Evolutionary conservation across 2,113 vertebrate genomes (phyloP).

Genomic region (Struthidea cinerea): DNA sequence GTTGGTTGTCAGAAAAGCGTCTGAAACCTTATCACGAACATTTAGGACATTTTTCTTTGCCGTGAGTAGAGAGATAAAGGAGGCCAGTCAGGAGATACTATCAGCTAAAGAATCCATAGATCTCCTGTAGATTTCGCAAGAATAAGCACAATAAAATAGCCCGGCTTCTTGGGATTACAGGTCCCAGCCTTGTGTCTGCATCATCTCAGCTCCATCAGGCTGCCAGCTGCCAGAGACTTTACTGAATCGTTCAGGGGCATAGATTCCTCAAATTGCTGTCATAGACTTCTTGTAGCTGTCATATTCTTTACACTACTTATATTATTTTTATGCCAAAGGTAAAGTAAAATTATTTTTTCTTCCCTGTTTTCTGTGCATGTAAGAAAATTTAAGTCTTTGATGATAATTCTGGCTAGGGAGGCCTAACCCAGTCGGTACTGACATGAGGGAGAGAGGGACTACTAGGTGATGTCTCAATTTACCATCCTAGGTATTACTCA

Average conservation of each 20-base stretch:
- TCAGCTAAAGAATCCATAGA: conserved; percentile 34
- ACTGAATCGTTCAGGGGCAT: not conserved
- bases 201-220: conserved; percentile 20
- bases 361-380: not conserved
- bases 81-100: not conserved
- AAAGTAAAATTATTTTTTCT: not conserved
- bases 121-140: conserved; percentile 41
- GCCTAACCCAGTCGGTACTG: not conserved
- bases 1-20: not conserved
- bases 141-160: conserved; percentile 33
- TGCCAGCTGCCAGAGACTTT: conserved; percentile 23
- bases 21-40: not conserved
- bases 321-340: conserved; percentile 3
- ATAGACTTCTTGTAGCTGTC: conserved; percentile 1
- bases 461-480: not conserved
- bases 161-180: conserved; percentile 52
- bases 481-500: not conserved
- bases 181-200: conserved; percentile 49
- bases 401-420: not conserved
- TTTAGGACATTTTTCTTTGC: not conserved
- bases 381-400: not conserved
- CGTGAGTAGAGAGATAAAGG: not conserved
- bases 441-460: not conserved
- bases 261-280: conserved; percentile 44
- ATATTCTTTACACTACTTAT: not conserved